Evolutionary conservation across 2,113 vertebrate species (phyloP).

Genomic region (Oryzias melastigma): DNA sequence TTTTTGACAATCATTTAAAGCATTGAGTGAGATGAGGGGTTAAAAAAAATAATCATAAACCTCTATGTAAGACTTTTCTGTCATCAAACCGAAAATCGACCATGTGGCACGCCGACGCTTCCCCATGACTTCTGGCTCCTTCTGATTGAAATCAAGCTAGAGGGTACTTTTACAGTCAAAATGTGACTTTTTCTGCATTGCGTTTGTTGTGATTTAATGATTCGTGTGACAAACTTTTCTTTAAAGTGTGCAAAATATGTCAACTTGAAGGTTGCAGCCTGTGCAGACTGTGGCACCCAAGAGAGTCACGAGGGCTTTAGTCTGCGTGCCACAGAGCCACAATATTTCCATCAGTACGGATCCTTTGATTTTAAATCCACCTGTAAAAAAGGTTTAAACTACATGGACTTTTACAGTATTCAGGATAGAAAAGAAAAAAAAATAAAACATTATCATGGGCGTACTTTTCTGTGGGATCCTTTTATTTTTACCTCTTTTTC

Average conservation of each 20-base stretch:
- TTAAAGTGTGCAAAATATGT: conserved; percentile 13
- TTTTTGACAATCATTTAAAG: conserved; percentile 67
- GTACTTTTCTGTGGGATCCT: conserved; percentile 47
- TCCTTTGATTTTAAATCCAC: conserved; percentile 84
- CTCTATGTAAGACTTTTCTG: conserved; percentile 34
- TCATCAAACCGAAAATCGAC: conserved; percentile 44
- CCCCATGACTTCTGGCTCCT: conserved; percentile 28
- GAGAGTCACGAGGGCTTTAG: conserved; percentile 33
- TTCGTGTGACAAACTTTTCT: not conserved
- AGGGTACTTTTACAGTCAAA: not conserved
- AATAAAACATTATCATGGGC: conserved; percentile 60
- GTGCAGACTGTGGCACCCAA: conserved; percentile 11
- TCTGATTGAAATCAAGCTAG: not conserved
- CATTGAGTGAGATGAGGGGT: conserved; percentile 42
- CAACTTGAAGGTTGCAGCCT: conserved; percentile 13
- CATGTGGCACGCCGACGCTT: conserved; percentile 53
- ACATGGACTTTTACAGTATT: conserved; percentile 90
- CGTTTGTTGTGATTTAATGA: too few relatives aligned
- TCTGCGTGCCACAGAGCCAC: conserved; percentile 51
- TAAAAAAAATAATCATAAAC: conserved; percentile 22
- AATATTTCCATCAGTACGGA: conserved; percentile 79
- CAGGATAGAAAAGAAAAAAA: conserved; percentile 77
- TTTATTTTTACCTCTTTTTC: conserved; percentile 22
- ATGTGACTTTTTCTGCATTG: not conserved
- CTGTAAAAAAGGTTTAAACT: conserved; percentile 87